Conservation (phyloP, 2,113 vertebrate species). For the Pygoscelis antarcticus region DNA sequence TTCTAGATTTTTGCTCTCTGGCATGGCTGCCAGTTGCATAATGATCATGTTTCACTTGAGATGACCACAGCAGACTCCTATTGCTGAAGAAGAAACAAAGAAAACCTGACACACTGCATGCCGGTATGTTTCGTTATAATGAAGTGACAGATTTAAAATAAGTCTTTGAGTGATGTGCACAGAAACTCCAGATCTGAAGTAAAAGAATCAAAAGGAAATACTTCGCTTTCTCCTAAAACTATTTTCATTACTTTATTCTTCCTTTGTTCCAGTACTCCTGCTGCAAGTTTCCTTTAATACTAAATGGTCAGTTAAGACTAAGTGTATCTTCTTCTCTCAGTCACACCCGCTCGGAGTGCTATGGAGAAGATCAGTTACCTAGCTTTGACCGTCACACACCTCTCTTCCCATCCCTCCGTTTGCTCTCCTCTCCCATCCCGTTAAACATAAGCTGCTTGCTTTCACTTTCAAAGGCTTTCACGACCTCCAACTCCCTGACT, state of each 20-base stretch:
- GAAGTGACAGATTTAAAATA: not conserved
- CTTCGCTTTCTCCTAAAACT: not conserved
- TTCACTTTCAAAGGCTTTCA: not conserved
- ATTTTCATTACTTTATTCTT: not conserved
- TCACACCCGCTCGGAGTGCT: not conserved
- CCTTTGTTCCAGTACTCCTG: not conserved
- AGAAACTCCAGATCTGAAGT: not conserved
- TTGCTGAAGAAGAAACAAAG: not conserved
- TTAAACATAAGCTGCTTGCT: not conserved
- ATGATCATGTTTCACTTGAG: not conserved
- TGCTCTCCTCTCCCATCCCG: not conserved
- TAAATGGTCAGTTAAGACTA: not conserved
- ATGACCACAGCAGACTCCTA: not conserved
- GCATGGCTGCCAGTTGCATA: not conserved
- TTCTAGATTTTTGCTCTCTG: not conserved
- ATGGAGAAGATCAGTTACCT: not conserved
- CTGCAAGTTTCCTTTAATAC: not conserved
- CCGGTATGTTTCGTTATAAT: not conserved
- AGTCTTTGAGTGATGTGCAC: not conserved
- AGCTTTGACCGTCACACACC: not conserved
- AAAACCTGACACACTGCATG: not conserved
- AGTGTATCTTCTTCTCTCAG: not conserved
- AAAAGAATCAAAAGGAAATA: not conserved
- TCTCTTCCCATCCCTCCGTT: not conserved
- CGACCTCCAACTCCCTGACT: not conserved